Percentiles rank a stretch among this genome's conserved stretches.
Evolutionary conservation across 1,140 invertebrate species (phyloP).

Genomic region (Microplitis mediator): DNA sequence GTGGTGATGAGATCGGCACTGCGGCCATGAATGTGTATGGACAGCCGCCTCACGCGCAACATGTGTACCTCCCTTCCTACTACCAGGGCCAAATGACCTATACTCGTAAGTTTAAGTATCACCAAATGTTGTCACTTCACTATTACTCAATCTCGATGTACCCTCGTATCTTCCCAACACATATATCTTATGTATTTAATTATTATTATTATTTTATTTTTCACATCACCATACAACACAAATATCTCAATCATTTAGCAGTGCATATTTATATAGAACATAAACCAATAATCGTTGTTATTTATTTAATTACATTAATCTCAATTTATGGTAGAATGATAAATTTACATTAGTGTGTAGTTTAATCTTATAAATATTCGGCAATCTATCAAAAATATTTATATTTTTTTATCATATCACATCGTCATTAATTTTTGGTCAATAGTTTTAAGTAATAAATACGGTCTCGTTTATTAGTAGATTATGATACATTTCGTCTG

Average conservation of each 20-base stretch:
- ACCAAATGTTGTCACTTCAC: constrained; percentile 34
- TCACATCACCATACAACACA: not conserved
- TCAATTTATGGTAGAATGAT: too few relatives aligned
- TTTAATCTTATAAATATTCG: too few relatives aligned
- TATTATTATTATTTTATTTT: not conserved
- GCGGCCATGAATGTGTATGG: constrained; percentile 71
- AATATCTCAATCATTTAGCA: not conserved
- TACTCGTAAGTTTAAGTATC: constrained; percentile 72
- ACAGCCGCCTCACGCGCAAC: constrained; percentile 75
- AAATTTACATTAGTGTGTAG: not conserved
- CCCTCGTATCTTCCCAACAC: constrained; percentile 38
- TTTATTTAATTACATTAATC: not conserved
- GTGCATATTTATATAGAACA: not conserved
- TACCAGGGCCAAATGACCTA: constrained; percentile 78
- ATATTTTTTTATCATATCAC: not conserved
- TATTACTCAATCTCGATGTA: constrained; percentile 34
- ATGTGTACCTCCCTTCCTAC: constrained; percentile 78
- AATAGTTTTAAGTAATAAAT: constrained; percentile 10
- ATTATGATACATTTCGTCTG: constrained; percentile 16
- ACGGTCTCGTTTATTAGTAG: constrained; percentile 19
- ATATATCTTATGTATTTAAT: constrained; percentile 20
- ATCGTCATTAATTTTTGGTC: not conserved
- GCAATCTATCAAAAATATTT: too few relatives aligned
- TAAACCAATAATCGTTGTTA: not conserved
- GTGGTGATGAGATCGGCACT: constrained; percentile 73